A percentile compares a stretch with the other conserved stretches of the same genome.
phyloP scores from a whole-genome alignment of 2,113 vertebrate species.

The Nycticryphes semicollaris region DNA sequence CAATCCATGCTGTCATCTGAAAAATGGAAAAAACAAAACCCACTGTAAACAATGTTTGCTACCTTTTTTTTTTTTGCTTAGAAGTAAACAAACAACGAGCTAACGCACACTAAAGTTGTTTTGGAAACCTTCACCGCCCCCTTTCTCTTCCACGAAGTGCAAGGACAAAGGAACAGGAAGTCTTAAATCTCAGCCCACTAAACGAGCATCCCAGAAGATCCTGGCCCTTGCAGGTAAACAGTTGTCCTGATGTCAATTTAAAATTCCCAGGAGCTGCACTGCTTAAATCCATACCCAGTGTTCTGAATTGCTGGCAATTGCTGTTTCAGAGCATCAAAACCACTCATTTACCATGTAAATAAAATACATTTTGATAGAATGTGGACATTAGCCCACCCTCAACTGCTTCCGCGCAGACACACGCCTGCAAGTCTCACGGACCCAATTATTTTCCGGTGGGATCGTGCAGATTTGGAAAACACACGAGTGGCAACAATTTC shows the following conservation, averaged over 20 bases:
- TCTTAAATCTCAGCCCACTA: neutral
- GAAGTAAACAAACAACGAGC: neutral
- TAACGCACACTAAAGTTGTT: neutral
- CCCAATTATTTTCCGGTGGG: neutral
- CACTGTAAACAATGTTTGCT: neutral
- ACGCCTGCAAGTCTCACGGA: neutral
- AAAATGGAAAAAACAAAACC: neutral
- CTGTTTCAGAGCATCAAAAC: neutral
- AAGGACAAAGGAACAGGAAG: neutral
- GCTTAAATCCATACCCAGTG: neutral
- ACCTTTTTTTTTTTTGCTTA: neutral
- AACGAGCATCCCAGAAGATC: neutral
- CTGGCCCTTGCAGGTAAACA: neutral
- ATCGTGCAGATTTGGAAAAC: neutral
- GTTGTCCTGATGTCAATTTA: neutral
- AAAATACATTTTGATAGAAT: neutral
- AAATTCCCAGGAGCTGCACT: neutral
- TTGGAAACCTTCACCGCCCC: neutral
- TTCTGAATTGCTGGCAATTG: neutral
- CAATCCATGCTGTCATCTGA: slow-evolving; percentile 93
- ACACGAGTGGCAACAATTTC: neutral
- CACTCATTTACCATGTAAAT: neutral
- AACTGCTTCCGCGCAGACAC: neutral
- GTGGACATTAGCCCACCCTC: neutral
- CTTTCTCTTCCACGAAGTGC: neutral